phyloP scores from a whole-genome alignment of 2,797 vertebrate genomes.

The Chelmon rostratus region DNA sequence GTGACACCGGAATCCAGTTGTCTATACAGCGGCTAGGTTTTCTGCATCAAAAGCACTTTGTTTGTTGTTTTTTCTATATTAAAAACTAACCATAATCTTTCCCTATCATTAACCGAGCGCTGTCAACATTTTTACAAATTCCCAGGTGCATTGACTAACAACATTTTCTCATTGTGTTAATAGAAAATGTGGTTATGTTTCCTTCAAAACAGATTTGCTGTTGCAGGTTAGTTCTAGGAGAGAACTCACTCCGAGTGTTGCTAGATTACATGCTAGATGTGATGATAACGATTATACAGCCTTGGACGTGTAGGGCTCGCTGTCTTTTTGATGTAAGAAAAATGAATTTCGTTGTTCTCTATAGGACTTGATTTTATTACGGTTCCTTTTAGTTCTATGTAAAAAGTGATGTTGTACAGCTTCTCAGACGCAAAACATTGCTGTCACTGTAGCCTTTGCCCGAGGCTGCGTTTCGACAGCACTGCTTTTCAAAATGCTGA shows the following conservation, averaged over 20 bases:
- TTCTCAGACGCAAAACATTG: constrained; percentile 12
- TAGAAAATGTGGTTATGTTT: too few species aligned
- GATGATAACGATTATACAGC: not conserved
- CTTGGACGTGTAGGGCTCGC: not conserved
- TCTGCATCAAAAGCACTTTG: too few species aligned
- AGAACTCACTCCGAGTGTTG: constrained; percentile 12
- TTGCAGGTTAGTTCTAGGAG: too few species aligned
- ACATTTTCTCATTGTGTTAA: too few species aligned
- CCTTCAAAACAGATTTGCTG: too few species aligned
- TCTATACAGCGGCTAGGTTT: too few species aligned
- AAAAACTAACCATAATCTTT: too few species aligned
- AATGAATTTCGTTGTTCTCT: not conserved
- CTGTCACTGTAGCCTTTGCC: constrained; percentile 16
- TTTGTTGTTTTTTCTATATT: too few species aligned
- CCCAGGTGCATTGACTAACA: too few species aligned
- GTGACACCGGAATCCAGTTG: too few species aligned
- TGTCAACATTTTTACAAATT: too few species aligned
- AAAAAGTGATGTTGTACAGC: constrained; percentile 23
- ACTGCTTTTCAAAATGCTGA: constrained; percentile 33
- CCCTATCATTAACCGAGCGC: too few species aligned
- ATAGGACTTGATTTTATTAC: constrained; percentile 8
- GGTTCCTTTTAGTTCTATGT: not conserved
- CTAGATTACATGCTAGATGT: not conserved
- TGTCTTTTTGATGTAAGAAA: constrained; percentile 19
- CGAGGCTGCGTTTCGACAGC: not conserved